phyloP scores from a whole-genome alignment of 2,797 vertebrate genomes.

The Melanogrammus aeglefinus region DNA sequence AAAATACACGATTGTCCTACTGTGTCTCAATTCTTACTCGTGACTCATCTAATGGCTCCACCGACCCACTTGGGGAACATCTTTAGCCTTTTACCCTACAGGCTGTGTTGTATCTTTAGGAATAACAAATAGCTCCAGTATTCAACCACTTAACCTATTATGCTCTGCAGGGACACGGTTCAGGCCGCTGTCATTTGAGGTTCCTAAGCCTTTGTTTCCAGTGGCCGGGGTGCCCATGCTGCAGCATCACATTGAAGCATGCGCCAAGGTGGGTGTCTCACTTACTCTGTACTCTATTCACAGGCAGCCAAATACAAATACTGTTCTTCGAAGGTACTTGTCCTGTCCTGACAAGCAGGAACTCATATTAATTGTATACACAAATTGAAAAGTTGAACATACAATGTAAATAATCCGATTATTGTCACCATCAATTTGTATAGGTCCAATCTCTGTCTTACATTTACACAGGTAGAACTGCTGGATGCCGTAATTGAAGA shows the following conservation, averaged over 20 bases:
- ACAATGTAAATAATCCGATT: neutral
- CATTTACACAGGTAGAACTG: neutral
- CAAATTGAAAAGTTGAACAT: too few relatives aligned
- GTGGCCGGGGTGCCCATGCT: constrained; percentile 96
- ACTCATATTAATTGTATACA: too few relatives aligned
- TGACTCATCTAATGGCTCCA: neutral
- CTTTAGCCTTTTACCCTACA: neutral
- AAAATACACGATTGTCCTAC: neutral
- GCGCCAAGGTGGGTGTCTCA: constrained; percentile 80
- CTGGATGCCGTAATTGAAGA: neutral
- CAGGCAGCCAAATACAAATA: too few relatives aligned
- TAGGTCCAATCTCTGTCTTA: neutral
- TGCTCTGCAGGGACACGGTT: constrained; percentile 85
- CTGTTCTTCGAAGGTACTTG: too few relatives aligned
- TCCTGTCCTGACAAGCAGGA: too few relatives aligned
- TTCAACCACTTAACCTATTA: neutral
- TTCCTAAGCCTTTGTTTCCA: constrained; percentile 95
- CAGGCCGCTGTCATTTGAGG: constrained; percentile 94
- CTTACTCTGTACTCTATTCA: neutral
- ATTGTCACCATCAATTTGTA: neutral
- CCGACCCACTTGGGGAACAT: neutral
- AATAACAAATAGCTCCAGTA: neutral
- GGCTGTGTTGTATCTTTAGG: neutral
- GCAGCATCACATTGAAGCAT: constrained; percentile 96
- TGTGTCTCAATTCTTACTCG: too few relatives aligned